phyloP scores from a whole-genome alignment of 2,797 vertebrate genomes.

The Balearica regulorum region DNA sequence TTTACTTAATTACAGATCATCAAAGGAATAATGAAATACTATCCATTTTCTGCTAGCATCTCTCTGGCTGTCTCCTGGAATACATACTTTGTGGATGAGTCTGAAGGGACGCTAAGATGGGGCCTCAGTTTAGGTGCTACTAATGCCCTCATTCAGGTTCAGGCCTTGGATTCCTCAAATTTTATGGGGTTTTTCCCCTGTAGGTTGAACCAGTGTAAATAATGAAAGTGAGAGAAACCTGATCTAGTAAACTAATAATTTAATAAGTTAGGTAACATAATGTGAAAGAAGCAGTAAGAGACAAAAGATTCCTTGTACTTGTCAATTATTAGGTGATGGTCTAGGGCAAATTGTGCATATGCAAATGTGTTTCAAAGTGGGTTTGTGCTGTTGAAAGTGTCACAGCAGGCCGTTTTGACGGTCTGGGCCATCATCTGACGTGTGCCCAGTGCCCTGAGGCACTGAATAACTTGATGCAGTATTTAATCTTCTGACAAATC shows the following conservation, averaged over 20 bases:
- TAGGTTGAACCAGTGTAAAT: constrained; percentile 1
- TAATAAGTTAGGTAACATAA: not conserved
- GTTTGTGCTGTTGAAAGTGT: not conserved
- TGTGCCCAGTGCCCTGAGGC: not conserved
- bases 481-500: not conserved
- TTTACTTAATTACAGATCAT: not conserved
- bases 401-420: not conserved
- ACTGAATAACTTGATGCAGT: not conserved
- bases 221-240: not conserved
- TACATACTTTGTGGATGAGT: not conserved
- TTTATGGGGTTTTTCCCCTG: fast-evolving
- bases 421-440: not conserved
- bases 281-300: not conserved
- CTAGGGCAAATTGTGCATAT: not conserved
- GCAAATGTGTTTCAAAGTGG: not conserved
- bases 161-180: not conserved
- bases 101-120: not conserved
- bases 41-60: not conserved
- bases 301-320: not conserved
- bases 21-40: not conserved
- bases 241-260: not conserved
- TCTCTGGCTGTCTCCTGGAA: not conserved
- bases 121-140: not conserved
- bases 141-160: not conserved
- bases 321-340: not conserved